Evolutionary conservation across 2,797 vertebrate species (phyloP), one percentile per base, ranked within the genome.

Genomic region (Morelia viridis): DNA sequence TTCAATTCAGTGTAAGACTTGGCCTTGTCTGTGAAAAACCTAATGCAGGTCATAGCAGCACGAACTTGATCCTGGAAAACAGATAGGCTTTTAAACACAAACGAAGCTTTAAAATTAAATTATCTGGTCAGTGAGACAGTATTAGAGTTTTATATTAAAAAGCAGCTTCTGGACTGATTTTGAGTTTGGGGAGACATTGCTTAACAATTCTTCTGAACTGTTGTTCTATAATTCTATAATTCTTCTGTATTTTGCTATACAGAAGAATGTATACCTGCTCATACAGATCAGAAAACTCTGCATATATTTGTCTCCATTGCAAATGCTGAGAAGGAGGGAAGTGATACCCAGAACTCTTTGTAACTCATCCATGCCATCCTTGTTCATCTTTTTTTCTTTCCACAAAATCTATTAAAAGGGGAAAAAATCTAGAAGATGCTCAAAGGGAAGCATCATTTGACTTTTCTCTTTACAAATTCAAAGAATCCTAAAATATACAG

Each of bases 1-100:
- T 98, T 99, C 71, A 99, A 97, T 95, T 99, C 98, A 0, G 98
- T 96, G 93, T 99, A 99, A 0, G 98, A 98, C 90, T 97, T 97
- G 17, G 99, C 98, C 89, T 98, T 98, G 24, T 99, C 98, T 64
- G 98, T 98, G 96, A 99, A 99, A 98, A 99, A 99, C 12, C 98
- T 97, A 92, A 99, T 99, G 91, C 99, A 99, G 15, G 99, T 99
- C 99, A 99, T 99, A 71, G 99, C 99, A 0, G 99, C 99, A 85
- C 99, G 98, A 80, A 99, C 98, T 0, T 99, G 98, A 97, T 99
- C 99, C 99, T 99, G 96, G 22, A 91, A 95, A 80, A 92, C 90
- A 92, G 46, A 41, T 4, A 12, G 53, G 9, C 13, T 62, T 64
- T 9, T 35, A 9, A 93, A 93, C 0, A 50, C 19, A 17, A 24